Evolutionary conservation across 2,888 invertebrate species (phyloP), one percentile per base, ranked within the genome.

Genomic region (Limenitis camilla): DNA sequence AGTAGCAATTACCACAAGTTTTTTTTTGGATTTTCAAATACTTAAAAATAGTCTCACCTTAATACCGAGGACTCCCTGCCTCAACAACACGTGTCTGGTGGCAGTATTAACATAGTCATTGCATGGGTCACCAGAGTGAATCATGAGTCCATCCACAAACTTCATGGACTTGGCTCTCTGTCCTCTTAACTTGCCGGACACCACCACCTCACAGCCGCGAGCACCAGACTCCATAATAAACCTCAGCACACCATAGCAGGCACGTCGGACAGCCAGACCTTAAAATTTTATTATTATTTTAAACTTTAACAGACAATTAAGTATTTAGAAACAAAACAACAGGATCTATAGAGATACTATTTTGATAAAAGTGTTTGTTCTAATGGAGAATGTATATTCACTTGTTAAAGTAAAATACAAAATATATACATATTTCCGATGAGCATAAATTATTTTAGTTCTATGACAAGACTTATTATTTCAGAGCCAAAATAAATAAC

Each of bases 101-200:
- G 99, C 99, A 40, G 96, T 96, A 85, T 99, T 98, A 49, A 99
- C 98, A 69, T 99, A 99, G 76, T 99, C 97, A 72, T 97, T 97
- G 86, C 96, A 96, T 32, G 99, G 99, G 85, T 99, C 97, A 78
- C 99, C 99, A 65, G 97, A 97, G 90, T 99, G 99, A 78, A 99
- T 99, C 99, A 99, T 99, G 58, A 99, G 92, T 60, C 99, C 99
- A 72, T 99, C 99, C 36, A 98, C 98, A 79, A 99, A 99, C 88
- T 99, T 99, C 99, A 99, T 99, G 52, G 98, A 97, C 89, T 99
- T 99, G 62, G 99, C 99, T 89, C 99, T 92, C 89, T 99, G 99
- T 61, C 99, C 99, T 74, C 99, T 91, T 63, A 99, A 91, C 89
- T 99, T 99, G 60, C 99, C 99, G 49, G 98, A 98, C 1, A 99